phyloP scores from a whole-genome alignment of 2,888 invertebrate species.

The Papilio gigon region DNA sequence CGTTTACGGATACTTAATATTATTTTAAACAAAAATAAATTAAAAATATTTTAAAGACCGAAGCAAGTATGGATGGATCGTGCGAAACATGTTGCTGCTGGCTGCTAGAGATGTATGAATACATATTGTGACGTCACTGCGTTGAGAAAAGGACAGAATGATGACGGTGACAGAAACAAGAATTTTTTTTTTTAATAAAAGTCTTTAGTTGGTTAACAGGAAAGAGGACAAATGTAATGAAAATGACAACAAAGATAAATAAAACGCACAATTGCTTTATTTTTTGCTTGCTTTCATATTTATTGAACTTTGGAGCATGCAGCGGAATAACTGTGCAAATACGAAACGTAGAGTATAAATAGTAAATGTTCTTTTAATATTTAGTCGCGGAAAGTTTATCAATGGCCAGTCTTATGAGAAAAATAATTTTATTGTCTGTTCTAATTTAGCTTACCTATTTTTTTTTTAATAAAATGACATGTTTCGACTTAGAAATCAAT shows the following conservation, averaged over 20 bases:
- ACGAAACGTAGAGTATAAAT: no score
- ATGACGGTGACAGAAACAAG: no score
- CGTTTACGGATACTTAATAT: constrained; percentile 2
- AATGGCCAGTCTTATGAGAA: neutral
- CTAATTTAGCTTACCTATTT: neutral
- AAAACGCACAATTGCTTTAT: neutral
- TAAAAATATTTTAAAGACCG: neutral
- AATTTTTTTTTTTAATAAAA: neutral
- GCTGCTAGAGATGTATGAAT: no score
- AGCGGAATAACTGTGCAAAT: no score
- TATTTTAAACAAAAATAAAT: neutral
- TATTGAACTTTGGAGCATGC: no score
- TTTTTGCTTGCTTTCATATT: neutral
- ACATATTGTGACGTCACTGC: no score
- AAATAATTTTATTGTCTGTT: neutral
- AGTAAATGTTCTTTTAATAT: no score
- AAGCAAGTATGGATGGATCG: no score
- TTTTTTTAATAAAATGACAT: neutral
- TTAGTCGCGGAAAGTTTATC: constrained; percentile 2
- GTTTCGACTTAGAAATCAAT: constrained; percentile 24
- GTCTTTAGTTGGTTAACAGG: neutral
- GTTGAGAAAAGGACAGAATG: no score
- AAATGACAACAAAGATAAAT: neutral
- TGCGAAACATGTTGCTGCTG: no score
- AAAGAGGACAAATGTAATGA: neutral